Conservation (phyloP, 2,888 invertebrate genomes). For the Latrodectus hesperus region DNA sequence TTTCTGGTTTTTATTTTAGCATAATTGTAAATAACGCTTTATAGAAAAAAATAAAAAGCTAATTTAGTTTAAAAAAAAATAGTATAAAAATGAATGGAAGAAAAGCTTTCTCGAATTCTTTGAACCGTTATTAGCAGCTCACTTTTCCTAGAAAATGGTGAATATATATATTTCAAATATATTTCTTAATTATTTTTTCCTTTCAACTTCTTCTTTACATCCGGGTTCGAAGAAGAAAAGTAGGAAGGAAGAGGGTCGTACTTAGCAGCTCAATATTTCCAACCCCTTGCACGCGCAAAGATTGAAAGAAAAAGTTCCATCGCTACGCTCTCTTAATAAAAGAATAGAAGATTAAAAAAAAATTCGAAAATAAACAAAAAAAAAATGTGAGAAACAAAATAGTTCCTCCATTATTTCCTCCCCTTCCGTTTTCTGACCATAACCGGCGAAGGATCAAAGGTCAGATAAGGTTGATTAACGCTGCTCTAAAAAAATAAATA, state of each 20-base stretch:
- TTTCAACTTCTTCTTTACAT: constrained; percentile 8
- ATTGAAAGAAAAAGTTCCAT: constrained; percentile 13
- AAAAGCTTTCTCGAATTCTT: not conserved
- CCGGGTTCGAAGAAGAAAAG: constrained; percentile 18
- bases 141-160: not conserved
- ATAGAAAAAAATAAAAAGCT: too few relatives aligned
- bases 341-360: not conserved
- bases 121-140: not conserved
- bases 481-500: not conserved
- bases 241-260: not conserved
- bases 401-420: too few relatives aligned
- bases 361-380: too few relatives aligned
- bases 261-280: not conserved
- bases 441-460: not conserved
- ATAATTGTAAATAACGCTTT: too few relatives aligned
- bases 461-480: not conserved
- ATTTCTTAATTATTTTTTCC: not conserved
- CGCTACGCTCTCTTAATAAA: constrained; percentile 19
- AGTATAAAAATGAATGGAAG: not conserved
- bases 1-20: too few relatives aligned
- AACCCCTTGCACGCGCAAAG: constrained; percentile 40
- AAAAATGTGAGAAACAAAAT: too few relatives aligned
- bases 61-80: too few relatives aligned
- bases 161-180: not conserved
- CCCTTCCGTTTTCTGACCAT: not conserved